Percentiles rank a stretch among this genome's conserved stretches.
These are phyloP conservation scores for Pangasius mekongensis DNA, from an alignment of 2,797 vertebrate genomes.

Conservation along the genomic window DNA sequence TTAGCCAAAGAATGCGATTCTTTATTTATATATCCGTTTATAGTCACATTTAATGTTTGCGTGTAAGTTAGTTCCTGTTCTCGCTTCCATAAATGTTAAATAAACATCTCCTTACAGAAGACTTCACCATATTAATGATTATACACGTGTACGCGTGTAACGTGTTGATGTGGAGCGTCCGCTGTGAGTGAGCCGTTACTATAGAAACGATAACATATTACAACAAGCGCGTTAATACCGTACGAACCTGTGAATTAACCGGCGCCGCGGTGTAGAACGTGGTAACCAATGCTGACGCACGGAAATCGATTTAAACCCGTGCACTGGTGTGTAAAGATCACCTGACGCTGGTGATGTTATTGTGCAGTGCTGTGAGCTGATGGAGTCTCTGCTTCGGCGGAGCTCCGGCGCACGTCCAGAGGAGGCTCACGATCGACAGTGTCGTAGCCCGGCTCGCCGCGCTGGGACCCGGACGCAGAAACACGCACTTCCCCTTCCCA, in stretches of 20 bases:
- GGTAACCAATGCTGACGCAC: not conserved
- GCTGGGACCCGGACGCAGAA: constrained; percentile 32
- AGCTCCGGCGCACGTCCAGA: constrained; percentile 52
- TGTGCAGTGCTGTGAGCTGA: constrained; percentile 76
- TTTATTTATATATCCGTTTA: no score
- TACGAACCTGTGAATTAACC: not conserved
- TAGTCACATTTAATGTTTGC: not conserved
- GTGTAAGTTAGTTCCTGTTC: not conserved
- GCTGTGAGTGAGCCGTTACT: not conserved
- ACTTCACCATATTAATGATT: no score
- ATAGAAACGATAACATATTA: no score
- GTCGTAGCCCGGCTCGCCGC: constrained; percentile 34
- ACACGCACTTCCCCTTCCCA: constrained; percentile 56
- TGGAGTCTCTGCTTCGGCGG: constrained; percentile 75
- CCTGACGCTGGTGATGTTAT: not conserved
- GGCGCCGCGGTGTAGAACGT: not conserved
- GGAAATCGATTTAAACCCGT: not conserved
- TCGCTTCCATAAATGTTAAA: not conserved
- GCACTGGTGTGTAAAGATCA: not conserved
- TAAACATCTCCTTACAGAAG: not conserved
- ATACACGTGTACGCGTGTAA: not conserved
- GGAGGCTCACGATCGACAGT: constrained; percentile 16
- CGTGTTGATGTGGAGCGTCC: not conserved
- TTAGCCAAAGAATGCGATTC: no score
- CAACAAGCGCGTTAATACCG: not conserved